These are phyloP conservation scores for Cataglyphis hispanica DNA, from an alignment of 1,140 invertebrate species.

Conservation along the genomic window DNA sequence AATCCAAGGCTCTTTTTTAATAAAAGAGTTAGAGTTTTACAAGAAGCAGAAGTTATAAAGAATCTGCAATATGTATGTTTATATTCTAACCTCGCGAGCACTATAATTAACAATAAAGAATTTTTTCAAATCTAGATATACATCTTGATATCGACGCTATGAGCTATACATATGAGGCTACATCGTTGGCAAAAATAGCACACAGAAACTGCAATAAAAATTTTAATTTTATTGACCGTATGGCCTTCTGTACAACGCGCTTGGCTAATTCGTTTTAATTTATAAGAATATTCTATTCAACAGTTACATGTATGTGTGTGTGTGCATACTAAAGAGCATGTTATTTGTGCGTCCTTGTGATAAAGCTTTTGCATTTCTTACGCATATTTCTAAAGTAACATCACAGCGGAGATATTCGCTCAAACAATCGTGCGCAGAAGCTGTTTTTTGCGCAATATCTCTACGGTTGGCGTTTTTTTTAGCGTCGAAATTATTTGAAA, in stretches of 20 bases:
- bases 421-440: slow-evolving; percentile 26
- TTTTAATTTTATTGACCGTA: slow-evolving; percentile 72
- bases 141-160: background rate
- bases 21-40: no score
- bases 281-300: slow-evolving; percentile 40
- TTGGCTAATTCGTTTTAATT: slow-evolving; percentile 57
- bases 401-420: slow-evolving; percentile 13
- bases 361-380: background rate
- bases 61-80: no score
- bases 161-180: background rate
- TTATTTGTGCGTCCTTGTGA: background rate
- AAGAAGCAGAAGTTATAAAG: no score
- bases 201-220: slow-evolving; percentile 68
- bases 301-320: background rate
- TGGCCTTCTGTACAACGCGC: slow-evolving; percentile 36
- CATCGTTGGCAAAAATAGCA: slow-evolving; percentile 69
- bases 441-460: slow-evolving; percentile 8
- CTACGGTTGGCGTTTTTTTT: slow-evolving; percentile 10
- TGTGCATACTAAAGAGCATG: background rate
- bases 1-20: no score
- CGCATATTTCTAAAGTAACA: slow-evolving; percentile 1
- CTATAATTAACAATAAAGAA: background rate
- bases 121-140: background rate
- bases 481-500: slow-evolving; percentile 54
- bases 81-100: background rate